These are phyloP conservation scores for Ctena decussata DNA, from an alignment of 2,888 invertebrate species.

Conservation along the genomic window DNA sequence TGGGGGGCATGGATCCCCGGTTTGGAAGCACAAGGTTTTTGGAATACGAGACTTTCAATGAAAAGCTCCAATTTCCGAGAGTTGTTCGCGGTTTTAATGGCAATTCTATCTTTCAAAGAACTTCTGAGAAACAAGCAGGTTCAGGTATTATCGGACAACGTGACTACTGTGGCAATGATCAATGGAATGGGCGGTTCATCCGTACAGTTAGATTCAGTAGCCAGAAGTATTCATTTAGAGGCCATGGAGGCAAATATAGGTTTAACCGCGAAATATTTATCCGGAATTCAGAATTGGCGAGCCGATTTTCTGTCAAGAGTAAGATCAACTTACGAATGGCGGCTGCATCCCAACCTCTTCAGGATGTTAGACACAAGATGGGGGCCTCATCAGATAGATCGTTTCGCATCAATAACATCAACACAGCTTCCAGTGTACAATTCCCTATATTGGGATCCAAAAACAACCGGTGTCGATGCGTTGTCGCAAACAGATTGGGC, in stretches of 20 bases:
- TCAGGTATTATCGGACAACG: constrained; percentile 5
- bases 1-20: constrained; percentile 19
- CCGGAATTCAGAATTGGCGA: not conserved
- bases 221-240: constrained; percentile 1
- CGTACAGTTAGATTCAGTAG: not conserved
- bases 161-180: constrained; percentile 7
- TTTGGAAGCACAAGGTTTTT: not conserved
- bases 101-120: not conserved
- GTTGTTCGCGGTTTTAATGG: not conserved
- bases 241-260: not conserved
- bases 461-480: constrained; percentile 14
- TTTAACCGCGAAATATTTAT: not conserved
- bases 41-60: not conserved
- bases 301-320: not conserved
- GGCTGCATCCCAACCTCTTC: constrained; percentile 8
- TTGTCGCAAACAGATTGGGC: constrained; percentile 18
- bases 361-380: not conserved
- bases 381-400: constrained; percentile 21
- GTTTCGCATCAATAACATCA: not conserved
- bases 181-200: not conserved
- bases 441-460: constrained; percentile 16
- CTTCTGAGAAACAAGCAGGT: not conserved
- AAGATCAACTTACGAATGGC: constrained; percentile 15
- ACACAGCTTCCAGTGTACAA: not conserved
- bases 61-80: constrained; percentile 6